Evolutionary conservation across 2,888 invertebrate species (phyloP).

Genomic region (Ophion obscuratus): DNA sequence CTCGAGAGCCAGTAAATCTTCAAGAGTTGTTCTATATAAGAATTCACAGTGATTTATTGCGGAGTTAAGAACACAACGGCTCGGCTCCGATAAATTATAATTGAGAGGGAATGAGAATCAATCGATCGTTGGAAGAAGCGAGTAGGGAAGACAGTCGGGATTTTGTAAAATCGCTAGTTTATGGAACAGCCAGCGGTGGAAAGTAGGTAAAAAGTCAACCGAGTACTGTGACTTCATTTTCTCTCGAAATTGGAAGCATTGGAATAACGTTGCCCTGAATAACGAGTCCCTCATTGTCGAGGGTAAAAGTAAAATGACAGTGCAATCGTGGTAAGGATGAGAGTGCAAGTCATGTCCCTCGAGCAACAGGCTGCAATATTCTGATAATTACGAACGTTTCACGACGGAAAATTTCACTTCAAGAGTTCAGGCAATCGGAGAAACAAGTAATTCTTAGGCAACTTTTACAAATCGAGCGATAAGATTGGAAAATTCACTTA

Average conservation of each 20-base stretch:
- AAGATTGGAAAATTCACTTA: not conserved
- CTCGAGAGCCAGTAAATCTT: not conserved
- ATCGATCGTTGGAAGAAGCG: slow-evolving; percentile 28
- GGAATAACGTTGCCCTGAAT: not conserved
- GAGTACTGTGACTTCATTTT: not conserved
- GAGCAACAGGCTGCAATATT: slow-evolving; percentile 2
- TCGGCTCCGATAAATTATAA: slow-evolving; percentile 34
- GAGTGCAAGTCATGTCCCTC: slow-evolving; percentile 51
- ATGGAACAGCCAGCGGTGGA: not conserved
- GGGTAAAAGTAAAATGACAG: slow-evolving; percentile 48
- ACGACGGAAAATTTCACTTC: not conserved
- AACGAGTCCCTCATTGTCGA: slow-evolving; percentile 37
- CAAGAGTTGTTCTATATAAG: slow-evolving; percentile 28
- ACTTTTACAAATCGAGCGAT: not conserved
- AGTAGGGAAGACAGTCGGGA: not conserved
- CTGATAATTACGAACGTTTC: not conserved
- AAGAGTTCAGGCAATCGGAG: not conserved
- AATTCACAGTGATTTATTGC: slow-evolving; percentile 48
- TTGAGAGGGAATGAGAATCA: slow-evolving; percentile 14
- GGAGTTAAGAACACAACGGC: slow-evolving; percentile 19
- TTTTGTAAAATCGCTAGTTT: not conserved
- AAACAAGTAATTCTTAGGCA: not conserved
- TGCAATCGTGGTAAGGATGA: slow-evolving; percentile 45
- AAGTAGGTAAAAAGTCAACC: not conserved
- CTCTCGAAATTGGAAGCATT: not conserved